These are phyloP conservation scores for Trissolcus basalis DNA, from an alignment of 1,140 invertebrate species.

Conservation along the genomic window DNA sequence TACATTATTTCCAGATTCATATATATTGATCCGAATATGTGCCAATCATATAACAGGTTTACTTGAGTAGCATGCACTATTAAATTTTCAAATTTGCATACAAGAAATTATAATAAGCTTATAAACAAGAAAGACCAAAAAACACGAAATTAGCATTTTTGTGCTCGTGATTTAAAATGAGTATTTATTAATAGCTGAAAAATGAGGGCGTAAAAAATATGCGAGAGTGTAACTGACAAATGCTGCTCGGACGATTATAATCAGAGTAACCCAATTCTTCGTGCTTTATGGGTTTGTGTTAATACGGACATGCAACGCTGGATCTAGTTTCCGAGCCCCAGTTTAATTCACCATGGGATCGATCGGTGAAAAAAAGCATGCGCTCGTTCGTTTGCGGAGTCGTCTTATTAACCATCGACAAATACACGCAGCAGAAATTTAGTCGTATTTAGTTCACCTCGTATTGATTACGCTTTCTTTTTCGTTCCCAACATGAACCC, in stretches of 20 bases:
- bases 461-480: conserved; percentile 46
- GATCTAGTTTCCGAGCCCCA: conserved; percentile 14
- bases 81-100: too few relatives aligned
- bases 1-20: too few relatives aligned
- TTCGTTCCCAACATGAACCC: conserved; percentile 4
- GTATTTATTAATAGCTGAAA: too few relatives aligned
- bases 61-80: too few relatives aligned
- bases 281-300: conserved; percentile 22
- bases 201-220: too few relatives aligned
- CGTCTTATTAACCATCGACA: conserved; percentile 45
- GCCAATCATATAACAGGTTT: too few relatives aligned
- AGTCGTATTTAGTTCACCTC: conserved; percentile 18
- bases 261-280: conserved; percentile 31
- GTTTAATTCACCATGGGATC: conserved; percentile 18
- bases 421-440: conserved; percentile 39
- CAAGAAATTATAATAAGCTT: too few relatives aligned
- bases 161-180: too few relatives aligned
- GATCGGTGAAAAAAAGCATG: conserved; percentile 30
- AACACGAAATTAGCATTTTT: too few relatives aligned
- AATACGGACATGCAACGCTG: conserved; percentile 8
- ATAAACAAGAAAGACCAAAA: too few relatives aligned
- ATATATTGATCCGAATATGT: too few relatives aligned
- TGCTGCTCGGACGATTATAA: neutral
- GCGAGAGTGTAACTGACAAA: neutral
- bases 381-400: conserved; percentile 33